These are phyloP conservation scores for Tetragnatha versicolor DNA, from an alignment of 1,140 invertebrate species.

Conservation along the genomic window DNA sequence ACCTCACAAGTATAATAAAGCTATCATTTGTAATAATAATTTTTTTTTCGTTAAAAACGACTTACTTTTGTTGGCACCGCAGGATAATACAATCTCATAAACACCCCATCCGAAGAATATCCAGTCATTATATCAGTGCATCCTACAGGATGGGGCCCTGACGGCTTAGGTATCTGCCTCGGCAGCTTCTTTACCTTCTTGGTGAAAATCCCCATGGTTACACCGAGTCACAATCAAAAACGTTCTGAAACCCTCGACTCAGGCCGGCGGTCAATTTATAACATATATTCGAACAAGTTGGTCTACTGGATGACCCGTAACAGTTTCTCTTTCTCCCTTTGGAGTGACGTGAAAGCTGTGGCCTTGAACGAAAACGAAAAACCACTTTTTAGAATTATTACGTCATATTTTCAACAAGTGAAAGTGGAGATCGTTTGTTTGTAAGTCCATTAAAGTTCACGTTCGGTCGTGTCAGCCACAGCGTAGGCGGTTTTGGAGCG, in stretches of 20 bases:
- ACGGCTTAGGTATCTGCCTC: slow-evolving; percentile 55
- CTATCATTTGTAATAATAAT: too few species aligned
- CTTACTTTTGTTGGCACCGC: slow-evolving; percentile 36
- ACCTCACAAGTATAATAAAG: too few species aligned
- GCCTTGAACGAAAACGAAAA: slow-evolving; percentile 45
- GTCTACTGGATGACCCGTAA: slow-evolving; percentile 31
- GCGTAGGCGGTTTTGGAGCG: too few species aligned
- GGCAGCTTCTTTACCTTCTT: slow-evolving; percentile 25
- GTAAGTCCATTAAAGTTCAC: not conserved
- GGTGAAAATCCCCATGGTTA: slow-evolving; percentile 2
- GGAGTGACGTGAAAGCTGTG: slow-evolving; percentile 20
- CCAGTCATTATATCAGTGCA: slow-evolving; percentile 59
- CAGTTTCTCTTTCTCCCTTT: slow-evolving; percentile 10
- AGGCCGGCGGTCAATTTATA: slow-evolving; percentile 13
- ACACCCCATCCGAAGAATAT: slow-evolving; percentile 56
- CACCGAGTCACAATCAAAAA: too few species aligned
- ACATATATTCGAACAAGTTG: not conserved
- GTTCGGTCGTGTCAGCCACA: too few species aligned
- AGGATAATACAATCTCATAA: slow-evolving; percentile 58
- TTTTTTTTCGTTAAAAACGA: too few species aligned
- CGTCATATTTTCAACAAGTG: not conserved
- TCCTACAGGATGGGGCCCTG: slow-evolving; percentile 57
- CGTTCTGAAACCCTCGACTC: not conserved
- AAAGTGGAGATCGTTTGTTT: slow-evolving; percentile 1
- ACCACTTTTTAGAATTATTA: not conserved